phyloP scores from a whole-genome alignment of 2,113 vertebrate species.

The Cinclus mexicanus region DNA sequence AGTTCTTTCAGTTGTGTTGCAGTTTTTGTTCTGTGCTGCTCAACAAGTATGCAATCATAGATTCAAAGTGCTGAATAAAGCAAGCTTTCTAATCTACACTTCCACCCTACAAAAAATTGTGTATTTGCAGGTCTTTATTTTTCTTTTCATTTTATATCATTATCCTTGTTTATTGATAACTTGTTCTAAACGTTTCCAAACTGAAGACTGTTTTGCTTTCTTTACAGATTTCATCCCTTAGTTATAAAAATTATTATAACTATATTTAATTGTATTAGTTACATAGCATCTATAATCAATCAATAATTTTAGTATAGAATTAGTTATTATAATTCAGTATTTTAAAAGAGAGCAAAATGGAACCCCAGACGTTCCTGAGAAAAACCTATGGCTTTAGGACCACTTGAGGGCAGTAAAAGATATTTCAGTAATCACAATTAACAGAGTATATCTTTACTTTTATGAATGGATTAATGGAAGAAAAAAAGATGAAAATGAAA shows the following conservation, averaged over 20 bases:
- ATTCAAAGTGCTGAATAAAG: neutral
- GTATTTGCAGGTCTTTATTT: neutral
- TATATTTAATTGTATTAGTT: neutral
- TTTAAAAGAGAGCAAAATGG: neutral
- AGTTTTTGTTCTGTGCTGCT: neutral
- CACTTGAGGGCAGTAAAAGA: conserved; percentile 35
- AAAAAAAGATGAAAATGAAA: neutral
- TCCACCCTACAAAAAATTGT: neutral
- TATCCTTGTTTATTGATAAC: neutral
- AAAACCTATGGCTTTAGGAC: neutral
- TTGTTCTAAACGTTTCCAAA: neutral
- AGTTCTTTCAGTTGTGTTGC: neutral
- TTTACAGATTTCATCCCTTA: neutral
- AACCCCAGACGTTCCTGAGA: neutral
- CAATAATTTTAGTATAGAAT: neutral
- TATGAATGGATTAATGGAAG: neutral
- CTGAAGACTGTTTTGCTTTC: neutral
- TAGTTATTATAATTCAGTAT: neutral
- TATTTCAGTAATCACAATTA: neutral
- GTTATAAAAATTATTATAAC: neutral
- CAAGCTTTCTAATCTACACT: neutral
- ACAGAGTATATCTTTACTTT: neutral
- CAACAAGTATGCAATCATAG: neutral
- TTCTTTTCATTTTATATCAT: neutral
- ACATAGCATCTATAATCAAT: neutral